Percentiles rank a stretch among this genome's conserved stretches.
Evolutionary conservation across 2,888 invertebrate genomes (phyloP).

Genomic region (Sisyra terminalis): DNA sequence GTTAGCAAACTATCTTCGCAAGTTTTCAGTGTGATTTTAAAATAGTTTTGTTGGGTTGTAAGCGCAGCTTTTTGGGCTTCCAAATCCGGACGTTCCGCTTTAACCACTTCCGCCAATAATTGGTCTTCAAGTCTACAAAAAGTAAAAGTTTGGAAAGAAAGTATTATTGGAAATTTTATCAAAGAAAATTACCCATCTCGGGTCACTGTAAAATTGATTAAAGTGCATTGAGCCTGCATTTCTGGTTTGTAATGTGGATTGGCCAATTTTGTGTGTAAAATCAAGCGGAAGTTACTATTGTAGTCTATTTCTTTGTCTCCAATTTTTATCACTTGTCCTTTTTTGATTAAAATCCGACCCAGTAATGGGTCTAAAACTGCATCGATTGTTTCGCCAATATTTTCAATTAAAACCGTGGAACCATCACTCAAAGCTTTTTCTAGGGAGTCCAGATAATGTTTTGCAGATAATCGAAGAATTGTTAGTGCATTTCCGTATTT

Average conservation of each 20-base stretch:
- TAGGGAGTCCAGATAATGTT: constrained; percentile 69
- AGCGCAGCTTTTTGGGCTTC: constrained; percentile 66
- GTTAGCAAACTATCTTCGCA: constrained; percentile 81
- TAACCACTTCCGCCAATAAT: constrained; percentile 85
- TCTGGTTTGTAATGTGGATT: constrained; percentile 95
- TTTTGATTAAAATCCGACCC: constrained; percentile 75
- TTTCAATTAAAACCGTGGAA: constrained; percentile 68
- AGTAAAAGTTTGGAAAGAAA: not conserved
- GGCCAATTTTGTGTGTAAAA: constrained; percentile 83
- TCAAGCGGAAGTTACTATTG: constrained; percentile 61
- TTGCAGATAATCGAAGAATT: constrained; percentile 61
- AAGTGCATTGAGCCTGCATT: constrained; percentile 89
- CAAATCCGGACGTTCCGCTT: constrained; percentile 81
- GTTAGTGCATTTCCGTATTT: constrained; percentile 57
- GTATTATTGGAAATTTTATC: not conserved
- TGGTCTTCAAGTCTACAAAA: constrained; percentile 64
- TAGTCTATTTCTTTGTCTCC: constrained; percentile 89
- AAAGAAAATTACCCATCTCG: constrained; percentile 46
- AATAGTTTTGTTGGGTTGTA: constrained; percentile 86
- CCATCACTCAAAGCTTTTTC: constrained; percentile 63
- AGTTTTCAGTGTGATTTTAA: constrained; percentile 79
- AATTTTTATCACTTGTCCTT: constrained; percentile 65
- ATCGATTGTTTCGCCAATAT: constrained; percentile 76
- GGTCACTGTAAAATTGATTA: constrained; percentile 92
- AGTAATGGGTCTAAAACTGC: constrained; percentile 81